A percentile compares a stretch with the other conserved stretches of the same genome.
Evolutionary conservation across 2,113 vertebrate species (phyloP).

Genomic region (Theristicus caerulescens): DNA sequence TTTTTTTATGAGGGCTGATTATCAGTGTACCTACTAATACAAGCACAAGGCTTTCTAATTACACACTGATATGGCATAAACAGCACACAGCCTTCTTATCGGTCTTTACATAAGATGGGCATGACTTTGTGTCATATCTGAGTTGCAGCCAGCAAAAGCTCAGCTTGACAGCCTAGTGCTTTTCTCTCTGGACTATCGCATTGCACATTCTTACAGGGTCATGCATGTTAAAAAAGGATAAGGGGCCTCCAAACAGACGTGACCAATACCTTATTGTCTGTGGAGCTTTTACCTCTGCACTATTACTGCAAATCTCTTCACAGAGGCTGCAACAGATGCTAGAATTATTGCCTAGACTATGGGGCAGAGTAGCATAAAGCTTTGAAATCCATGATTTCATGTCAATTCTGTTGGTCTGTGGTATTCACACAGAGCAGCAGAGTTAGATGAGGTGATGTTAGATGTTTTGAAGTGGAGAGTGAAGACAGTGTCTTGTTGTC

Average conservation of each 20-base stretch:
- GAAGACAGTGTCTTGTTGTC: background rate
- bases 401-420: background rate
- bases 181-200: background rate
- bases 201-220: constrained; percentile 58
- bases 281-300: background rate
- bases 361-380: background rate
- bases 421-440: background rate
- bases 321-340: background rate
- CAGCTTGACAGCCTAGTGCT: background rate
- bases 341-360: background rate
- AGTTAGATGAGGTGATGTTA: background rate
- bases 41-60: background rate
- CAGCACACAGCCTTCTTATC: background rate
- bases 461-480: background rate
- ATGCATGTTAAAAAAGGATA: background rate
- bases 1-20: background rate
- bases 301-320: background rate
- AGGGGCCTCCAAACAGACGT: background rate
- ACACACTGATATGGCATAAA: background rate
- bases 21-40: background rate
- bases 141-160: constrained; percentile 35
- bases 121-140: constrained; percentile 32
- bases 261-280: background rate
- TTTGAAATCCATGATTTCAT: background rate
- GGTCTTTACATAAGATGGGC: constrained; percentile 25